Conservation (phyloP, 2,888 invertebrate species). For the Hydrotaea diabolus region DNA sequence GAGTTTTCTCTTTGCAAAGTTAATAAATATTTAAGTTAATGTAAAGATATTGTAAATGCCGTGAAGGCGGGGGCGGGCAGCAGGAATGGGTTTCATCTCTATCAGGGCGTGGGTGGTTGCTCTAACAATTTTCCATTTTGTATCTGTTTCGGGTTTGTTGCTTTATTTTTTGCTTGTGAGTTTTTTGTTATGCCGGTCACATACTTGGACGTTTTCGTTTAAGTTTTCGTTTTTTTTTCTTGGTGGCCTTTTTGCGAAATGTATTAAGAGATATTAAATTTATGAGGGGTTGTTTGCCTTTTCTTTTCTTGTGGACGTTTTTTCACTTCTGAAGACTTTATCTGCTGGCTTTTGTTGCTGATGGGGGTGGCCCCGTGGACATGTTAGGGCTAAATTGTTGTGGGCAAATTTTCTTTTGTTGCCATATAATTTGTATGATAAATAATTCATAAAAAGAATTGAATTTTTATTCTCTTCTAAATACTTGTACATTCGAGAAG, state of each 20-base stretch:
- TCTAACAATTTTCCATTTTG: not conserved
- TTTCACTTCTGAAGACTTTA: not conserved
- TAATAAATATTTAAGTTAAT: slow-evolving; percentile 19
- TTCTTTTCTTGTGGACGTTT: slow-evolving; percentile 19
- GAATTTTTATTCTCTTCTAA: slow-evolving; percentile 51
- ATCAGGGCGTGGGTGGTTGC: not conserved
- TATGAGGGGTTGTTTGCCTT: slow-evolving; percentile 62
- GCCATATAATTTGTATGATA: slow-evolving; percentile 67
- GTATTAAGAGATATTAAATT: slow-evolving; percentile 62
- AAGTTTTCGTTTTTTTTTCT: not conserved
- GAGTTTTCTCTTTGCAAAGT: not conserved
- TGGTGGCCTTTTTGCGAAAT: slow-evolving; percentile 54
- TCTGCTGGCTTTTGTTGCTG: not conserved
- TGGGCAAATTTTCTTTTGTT: slow-evolving; percentile 61
- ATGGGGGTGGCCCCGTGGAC: not conserved
- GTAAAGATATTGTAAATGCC: not conserved
- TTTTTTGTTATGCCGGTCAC: slow-evolving; percentile 34
- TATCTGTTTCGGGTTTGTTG: too few species aligned
- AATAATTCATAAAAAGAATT: slow-evolving; percentile 67
- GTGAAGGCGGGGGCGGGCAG: not conserved
- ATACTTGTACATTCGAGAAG: slow-evolving; percentile 30
- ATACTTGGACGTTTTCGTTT: slow-evolving; percentile 10
- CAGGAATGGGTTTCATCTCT: not conserved
- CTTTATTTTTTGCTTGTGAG: too few species aligned
- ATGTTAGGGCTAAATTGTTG: not conserved